A percentile compares a stretch with the other conserved stretches of the same genome.
Conservation (phyloP, 2,113 vertebrate genomes). For the Hassar affinis region DNA sequence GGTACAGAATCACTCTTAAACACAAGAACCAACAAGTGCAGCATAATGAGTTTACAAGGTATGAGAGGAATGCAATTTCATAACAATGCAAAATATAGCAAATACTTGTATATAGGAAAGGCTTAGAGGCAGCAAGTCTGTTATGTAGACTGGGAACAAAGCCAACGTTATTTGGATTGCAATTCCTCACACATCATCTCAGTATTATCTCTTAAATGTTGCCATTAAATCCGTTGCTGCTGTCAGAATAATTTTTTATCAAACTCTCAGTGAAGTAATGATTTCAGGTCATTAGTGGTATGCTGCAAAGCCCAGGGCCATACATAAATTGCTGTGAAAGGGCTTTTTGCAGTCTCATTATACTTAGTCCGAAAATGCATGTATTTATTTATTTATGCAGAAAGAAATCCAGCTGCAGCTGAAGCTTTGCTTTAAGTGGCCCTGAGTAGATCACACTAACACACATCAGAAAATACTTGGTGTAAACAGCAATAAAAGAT, state of each 20-base stretch:
- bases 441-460: not conserved
- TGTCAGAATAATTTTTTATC: slow-evolving; percentile 23
- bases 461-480: slow-evolving; percentile 1
- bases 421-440: not conserved
- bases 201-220: slow-evolving; percentile 8
- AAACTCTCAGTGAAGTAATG: not conserved
- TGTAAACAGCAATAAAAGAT: not conserved
- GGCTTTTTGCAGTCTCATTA: slow-evolving; percentile 38
- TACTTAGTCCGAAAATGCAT: not conserved
- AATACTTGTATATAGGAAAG: not conserved
- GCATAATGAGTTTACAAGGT: slow-evolving; percentile 5
- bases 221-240: not conserved
- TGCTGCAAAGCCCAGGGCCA: slow-evolving; percentile 22
- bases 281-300: slow-evolving; percentile 44
- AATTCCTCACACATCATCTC: not conserved
- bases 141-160: not conserved
- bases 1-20: slow-evolving; percentile 5
- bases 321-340: slow-evolving; percentile 22
- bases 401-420: not conserved
- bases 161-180: not conserved
- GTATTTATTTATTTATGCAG: slow-evolving; percentile 27
- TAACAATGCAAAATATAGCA: not conserved
- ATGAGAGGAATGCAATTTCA: not conserved
- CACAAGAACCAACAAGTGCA: slow-evolving; percentile 7
- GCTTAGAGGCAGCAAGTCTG: not conserved